Percentiles rank a stretch among this genome's conserved stretches.
Conservation (phyloP, 2,113 vertebrate genomes). For the Oryctolagus cuniculus region mOryCun1.1 NC_091443.1:90212501-90213000, state of each 20-base stretch:
- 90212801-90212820: not conserved
- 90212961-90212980: too few relatives aligned
- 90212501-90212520: not conserved
- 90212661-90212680: not conserved
- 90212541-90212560: slow-evolving; percentile 20
- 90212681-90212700: not conserved
- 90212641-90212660: not conserved
- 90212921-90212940: too few relatives aligned
- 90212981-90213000: too few relatives aligned
- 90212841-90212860: not conserved
- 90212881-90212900: not conserved
- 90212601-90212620: not conserved
- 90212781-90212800: not conserved
- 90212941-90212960: too few relatives aligned
- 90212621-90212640: not conserved
- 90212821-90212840: not conserved
- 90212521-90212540: not conserved
- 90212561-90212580: not conserved
- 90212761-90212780: not conserved
- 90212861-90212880: not conserved
- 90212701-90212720: not conserved
- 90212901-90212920: too few relatives aligned
- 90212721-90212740: not conserved
- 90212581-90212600: not conserved
- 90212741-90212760: not conserved